phyloP scores from a whole-genome alignment of 2,888 invertebrate genomes.

The Atherix ibis region DNA sequence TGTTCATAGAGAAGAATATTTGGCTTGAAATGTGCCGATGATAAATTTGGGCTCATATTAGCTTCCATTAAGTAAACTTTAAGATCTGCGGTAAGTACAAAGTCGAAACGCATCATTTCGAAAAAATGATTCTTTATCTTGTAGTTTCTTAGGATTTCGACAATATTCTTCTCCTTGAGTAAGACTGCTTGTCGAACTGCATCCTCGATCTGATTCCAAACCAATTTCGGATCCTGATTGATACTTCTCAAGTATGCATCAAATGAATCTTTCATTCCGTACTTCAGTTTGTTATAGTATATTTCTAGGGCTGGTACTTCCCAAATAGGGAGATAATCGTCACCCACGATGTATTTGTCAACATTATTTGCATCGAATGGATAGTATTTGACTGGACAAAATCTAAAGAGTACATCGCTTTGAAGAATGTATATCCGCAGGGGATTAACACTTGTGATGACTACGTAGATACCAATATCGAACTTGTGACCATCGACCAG shows the following conservation, averaged over 20 bases:
- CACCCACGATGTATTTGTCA: constrained; percentile 87
- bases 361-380: constrained; percentile 68
- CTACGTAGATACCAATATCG: constrained; percentile 90
- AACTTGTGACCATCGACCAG: constrained; percentile 89
- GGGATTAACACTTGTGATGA: constrained; percentile 81
- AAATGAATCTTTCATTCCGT: constrained; percentile 74
- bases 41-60: constrained; percentile 96
- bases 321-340: constrained; percentile 91
- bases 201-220: constrained; percentile 69
- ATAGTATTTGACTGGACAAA: constrained; percentile 76
- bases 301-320: constrained; percentile 62
- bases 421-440: constrained; percentile 76
- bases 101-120: constrained; percentile 89
- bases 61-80: constrained; percentile 85
- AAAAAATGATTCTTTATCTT: constrained; percentile 59
- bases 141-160: constrained; percentile 37
- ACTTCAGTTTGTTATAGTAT: constrained; percentile 53
- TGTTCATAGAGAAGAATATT: constrained; percentile 85
- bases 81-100: constrained; percentile 74
- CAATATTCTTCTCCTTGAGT: constrained; percentile 55
- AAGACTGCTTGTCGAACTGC: constrained; percentile 55
- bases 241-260: constrained; percentile 53
- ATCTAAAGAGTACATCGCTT: constrained; percentile 79
- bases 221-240: constrained; percentile 50
- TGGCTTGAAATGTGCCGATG: constrained; percentile 80